Evolutionary conservation across 2,797 vertebrate species (phyloP).

Genomic region (Hydrocynus forskahlii): DNA sequence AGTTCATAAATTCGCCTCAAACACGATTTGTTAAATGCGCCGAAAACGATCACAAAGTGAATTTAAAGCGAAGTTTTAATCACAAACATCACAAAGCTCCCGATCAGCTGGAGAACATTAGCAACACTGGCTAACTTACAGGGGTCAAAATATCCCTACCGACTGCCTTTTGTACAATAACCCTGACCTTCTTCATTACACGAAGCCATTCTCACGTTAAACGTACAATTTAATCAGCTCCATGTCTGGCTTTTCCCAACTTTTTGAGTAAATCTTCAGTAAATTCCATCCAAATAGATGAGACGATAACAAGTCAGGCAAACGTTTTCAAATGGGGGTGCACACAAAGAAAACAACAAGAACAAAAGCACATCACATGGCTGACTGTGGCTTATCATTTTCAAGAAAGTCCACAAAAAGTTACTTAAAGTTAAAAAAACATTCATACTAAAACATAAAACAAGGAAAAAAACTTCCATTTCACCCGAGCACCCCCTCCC

Average conservation of each 20-base stretch:
- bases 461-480: too few species aligned
- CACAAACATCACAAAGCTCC: neutral
- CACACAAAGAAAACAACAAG: neutral
- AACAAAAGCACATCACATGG: too few species aligned
- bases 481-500: neutral
- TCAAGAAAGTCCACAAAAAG: too few species aligned
- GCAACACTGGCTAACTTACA: neutral
- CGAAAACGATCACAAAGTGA: neutral
- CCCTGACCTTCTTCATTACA: neutral
- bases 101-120: neutral
- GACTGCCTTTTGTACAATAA: neutral
- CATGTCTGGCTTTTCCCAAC: neutral
- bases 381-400: too few species aligned
- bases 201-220: neutral
- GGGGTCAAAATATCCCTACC: neutral
- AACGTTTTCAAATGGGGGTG: neutral
- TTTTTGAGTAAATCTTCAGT: neutral
- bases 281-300: slow-evolving; percentile 18
- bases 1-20: neutral
- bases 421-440: too few species aligned
- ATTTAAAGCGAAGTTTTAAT: neutral
- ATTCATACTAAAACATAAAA: neutral
- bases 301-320: neutral
- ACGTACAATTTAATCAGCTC: neutral
- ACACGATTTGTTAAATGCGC: neutral